Evolutionary conservation across 2,113 vertebrate species (phyloP), one percentile per base, ranked within the genome.

Genomic region (Lepus timidus): DNA sequence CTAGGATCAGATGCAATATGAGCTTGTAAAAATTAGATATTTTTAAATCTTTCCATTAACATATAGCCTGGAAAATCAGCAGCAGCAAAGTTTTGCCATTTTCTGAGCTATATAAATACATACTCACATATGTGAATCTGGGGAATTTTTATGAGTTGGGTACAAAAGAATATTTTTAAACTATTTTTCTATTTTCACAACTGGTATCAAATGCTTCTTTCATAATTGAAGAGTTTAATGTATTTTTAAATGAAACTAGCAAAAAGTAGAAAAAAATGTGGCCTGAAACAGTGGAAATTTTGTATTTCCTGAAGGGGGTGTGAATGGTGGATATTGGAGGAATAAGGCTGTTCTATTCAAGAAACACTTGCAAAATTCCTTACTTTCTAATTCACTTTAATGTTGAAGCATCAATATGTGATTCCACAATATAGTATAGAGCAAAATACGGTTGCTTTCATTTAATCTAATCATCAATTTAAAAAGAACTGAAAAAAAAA

Each of bases 11-110:
- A 87, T 5, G 55, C 27, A 25, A 75, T 90, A 80, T 74, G 3
- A 95, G 88, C 78, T 97, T 3, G 81, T 31, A 31, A 25, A n/a
- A 78, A 61, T 39, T 68, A 92, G 58, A 74, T 39, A 82, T 16
- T 51, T 78, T 64, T 84, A 96, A 65, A n/a, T 52, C 80, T 93
- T 95, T 27, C 44, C 87, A 87, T 78, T 85, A 93, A 92, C 0
- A 39, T 17, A 36, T 65, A 12, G 23, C 55, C 88, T 29, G 52
- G 17, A 29, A 96, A 97, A 88, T 4, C 36, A 71, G 67, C 25
- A 93, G n/a, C 80, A 88, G n/a, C 58, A 29, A 67, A 12, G 23
- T 95, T 96, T 95, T 75, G 22, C 8, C 90, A 29, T 78, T 22
- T 91, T 19, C 52, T 68, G n/a, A 67, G 13, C 14, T 9, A 19